Percentiles rank a stretch among this genome's conserved stretches.
These are phyloP conservation scores for Brachynemurus nebulosus DNA, from an alignment of 2,888 invertebrate species.

Conservation along the genomic window DNA sequence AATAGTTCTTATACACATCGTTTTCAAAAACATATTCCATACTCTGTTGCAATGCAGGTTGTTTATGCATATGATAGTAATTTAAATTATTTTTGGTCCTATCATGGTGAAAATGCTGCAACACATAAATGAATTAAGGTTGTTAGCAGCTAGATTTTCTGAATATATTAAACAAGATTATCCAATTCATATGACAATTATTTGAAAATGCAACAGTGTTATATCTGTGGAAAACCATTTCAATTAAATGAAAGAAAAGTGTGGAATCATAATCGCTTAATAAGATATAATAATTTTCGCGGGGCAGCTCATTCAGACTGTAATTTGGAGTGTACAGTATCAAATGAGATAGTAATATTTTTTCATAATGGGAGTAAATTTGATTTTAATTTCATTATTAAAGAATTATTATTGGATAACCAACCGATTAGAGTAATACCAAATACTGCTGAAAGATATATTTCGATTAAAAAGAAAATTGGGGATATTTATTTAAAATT, in stretches of 20 bases:
- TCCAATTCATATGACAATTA: neutral
- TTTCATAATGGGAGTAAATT: constrained; percentile 17
- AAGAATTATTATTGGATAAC: constrained; percentile 10
- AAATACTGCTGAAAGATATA: constrained; percentile 20
- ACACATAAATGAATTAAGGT: neutral
- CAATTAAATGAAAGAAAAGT: neutral
- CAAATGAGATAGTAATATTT: constrained; percentile 17
- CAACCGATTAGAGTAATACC: constrained; percentile 16
- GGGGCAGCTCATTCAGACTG: constrained; percentile 14
- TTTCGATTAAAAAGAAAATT: constrained; percentile 15
- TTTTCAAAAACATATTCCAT: too few species aligned
- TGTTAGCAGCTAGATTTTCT: neutral
- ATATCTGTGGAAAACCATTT: constrained; percentile 12
- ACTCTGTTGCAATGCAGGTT: too few species aligned
- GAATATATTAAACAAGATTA: neutral
- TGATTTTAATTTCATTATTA: constrained; percentile 16
- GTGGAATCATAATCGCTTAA: constrained; percentile 13
- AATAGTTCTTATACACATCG: too few species aligned
- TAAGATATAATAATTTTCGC: constrained; percentile 13
- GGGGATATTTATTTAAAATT: constrained; percentile 12
- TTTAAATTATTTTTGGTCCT: too few species aligned
- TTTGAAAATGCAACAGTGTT: constrained; percentile 7
- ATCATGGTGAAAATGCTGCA: neutral
- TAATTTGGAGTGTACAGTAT: constrained; percentile 18
- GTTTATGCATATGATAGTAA: too few species aligned